Evolutionary conservation across 2,888 invertebrate genomes (phyloP).

Genomic region (Stenurella melanura): DNA sequence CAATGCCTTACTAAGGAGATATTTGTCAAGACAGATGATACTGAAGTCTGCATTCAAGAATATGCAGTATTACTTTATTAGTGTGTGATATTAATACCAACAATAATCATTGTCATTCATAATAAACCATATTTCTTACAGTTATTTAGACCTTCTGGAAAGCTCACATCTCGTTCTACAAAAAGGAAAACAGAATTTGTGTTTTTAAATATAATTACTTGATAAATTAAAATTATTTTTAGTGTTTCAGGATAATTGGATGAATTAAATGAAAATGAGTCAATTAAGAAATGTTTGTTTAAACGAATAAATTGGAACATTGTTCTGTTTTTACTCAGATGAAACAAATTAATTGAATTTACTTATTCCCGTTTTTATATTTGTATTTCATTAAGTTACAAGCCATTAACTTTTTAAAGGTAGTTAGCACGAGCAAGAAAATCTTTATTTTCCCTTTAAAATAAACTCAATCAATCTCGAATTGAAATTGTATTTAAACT

Average conservation of each 20-base stretch:
- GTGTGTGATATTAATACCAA: no score
- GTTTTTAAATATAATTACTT: neutral
- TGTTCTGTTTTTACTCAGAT: neutral
- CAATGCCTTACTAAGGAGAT: no score
- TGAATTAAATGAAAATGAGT: neutral
- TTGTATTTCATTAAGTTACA: no score
- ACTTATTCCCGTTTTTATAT: neutral
- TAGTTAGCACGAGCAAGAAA: neutral
- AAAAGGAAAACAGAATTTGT: neutral
- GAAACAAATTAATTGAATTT: neutral
- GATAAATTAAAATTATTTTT: neutral
- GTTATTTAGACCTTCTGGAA: no score
- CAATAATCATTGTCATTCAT: no score
- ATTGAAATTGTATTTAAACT: neutral
- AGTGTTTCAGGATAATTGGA: neutral
- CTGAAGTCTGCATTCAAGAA: no score
- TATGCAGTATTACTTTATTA: no score
- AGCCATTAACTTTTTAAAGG: neutral
- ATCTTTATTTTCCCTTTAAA: neutral
- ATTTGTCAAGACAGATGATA: no score
- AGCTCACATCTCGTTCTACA: neutral
- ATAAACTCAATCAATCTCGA: neutral
- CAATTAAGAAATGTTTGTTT: neutral
- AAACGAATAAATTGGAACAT: neutral
- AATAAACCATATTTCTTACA: no score